phyloP scores from a whole-genome alignment of 2,113 vertebrate species.

The Notothenia coriiceps region DNA sequence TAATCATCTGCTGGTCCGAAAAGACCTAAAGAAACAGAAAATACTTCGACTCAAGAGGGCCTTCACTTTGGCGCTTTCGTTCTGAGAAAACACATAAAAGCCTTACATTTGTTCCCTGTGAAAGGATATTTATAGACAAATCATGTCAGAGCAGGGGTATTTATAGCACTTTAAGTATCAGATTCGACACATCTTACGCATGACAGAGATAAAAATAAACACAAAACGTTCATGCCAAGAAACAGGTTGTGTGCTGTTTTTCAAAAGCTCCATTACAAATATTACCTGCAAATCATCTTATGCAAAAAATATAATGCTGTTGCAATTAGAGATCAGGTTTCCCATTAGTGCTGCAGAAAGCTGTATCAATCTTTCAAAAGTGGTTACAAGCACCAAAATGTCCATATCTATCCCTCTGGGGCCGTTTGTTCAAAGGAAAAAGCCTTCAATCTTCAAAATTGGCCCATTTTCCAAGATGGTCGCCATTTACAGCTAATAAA shows the following conservation, averaged over 20 bases:
- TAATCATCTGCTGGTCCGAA: no score
- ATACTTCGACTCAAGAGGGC: slow-evolving; percentile 54
- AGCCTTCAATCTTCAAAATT: no score
- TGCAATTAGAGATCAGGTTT: slow-evolving; percentile 27
- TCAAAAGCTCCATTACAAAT: slow-evolving; percentile 20
- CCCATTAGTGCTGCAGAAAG: background rate
- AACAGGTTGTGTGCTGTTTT: background rate
- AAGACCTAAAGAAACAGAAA: slow-evolving; percentile 59
- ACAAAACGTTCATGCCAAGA: slow-evolving; percentile 4
- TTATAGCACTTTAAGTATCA: slow-evolving; percentile 49
- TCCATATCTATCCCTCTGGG: no score
- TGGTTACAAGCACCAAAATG: no score
- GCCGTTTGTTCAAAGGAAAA: no score
- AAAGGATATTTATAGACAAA: slow-evolving; percentile 51
- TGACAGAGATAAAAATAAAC: slow-evolving; percentile 37
- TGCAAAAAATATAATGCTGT: background rate
- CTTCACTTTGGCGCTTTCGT: slow-evolving; percentile 47
- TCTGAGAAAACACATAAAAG: slow-evolving; percentile 48
- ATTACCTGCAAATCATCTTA: background rate
- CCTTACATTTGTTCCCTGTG: background rate
- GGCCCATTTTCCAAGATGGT: no score
- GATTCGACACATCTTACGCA: slow-evolving; percentile 22
- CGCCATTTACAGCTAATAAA: no score
- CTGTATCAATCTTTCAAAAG: no score
- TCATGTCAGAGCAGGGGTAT: slow-evolving; percentile 49